Evolutionary conservation across 2,797 vertebrate species (phyloP), one percentile per base, ranked within the genome.

Genomic region (Arnoldichthys spilopterus): DNA sequence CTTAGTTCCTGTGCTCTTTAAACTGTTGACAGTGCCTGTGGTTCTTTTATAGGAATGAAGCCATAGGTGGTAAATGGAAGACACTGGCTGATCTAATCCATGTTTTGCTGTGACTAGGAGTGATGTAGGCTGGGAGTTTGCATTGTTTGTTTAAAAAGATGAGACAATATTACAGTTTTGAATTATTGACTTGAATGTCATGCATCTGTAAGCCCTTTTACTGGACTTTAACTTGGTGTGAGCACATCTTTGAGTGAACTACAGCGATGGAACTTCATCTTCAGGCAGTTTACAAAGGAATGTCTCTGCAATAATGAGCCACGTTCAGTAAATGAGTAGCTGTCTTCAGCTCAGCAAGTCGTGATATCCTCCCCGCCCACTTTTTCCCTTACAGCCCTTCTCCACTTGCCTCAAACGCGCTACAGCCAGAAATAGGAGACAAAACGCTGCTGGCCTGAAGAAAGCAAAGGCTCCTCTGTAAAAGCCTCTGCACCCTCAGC

Each of bases 401-500:
- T 78, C 47, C 58, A 24, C 61, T 24, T 72, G 70, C 71, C 70
- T 86, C 59, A 53, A 79, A 58, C 69, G 59, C 32, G 62, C 26
- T 43, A 49, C 37, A 71, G 67, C 51, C 45, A 61, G 80, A 78
- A 78, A 71, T 34, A 74, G 76, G 67, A 53, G 71, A 59, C 56
- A 69, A 45, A 74, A 62, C 74, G 40, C 47, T 80, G 59, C 53
- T 85, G 90, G 87, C 89, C 85, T 71, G 82, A 88, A 88, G 85
- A 90, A 89, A 89, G 86, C 88, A 85, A 87, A 85, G 84, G 81
- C 68, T 69, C 22, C 43, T 18, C 58, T 75, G 76, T 71, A 70
- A 70, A 83, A 76, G 40, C 75, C 71, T 80, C 54, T 40, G 53
- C 70, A 59, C 79, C 71, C 79, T 80, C 28, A 37, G 40, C 37